Evolutionary conservation across 1,140 invertebrate genomes (phyloP), one percentile per base, ranked within the genome.

Genomic region (Orchesella cincta): DNA sequence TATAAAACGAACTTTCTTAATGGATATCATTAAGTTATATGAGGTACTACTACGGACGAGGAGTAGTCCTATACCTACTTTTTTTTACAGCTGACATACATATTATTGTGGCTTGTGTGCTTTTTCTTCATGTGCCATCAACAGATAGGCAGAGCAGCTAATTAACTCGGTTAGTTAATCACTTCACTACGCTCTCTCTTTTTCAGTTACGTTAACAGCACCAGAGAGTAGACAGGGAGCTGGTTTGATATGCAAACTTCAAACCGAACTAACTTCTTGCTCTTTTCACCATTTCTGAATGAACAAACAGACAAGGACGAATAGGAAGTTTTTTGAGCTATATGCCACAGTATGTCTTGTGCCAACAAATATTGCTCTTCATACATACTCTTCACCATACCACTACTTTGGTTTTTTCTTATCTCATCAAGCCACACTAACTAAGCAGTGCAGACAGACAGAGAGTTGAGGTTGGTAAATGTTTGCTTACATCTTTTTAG

Each of bases 161-260:
- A 67, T 67, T 67, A 67, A 67, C 26, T 67, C 28, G 31, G 62
- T 67, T 67, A 67, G 62, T 33, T 67, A 67, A 67, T 67, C 62
- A 67, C 62, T 67, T 67, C 8, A 12, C 8, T 67, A 67, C 26
- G 31, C 62, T 29, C 62, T 67, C 62, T 67, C 62, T 67, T 33
- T 67, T 67, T 67, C 23, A 46, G 39, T 67, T 46, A 57, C 54
- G 54, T 26, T 57, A 5, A 8, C 5, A 46, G 54, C n/a, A 57
- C 39, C 8, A 62, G 54, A 16, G 26, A 26, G 23, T 62, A 62
- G 16, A 12, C 39, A 8, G 39, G 20, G 39, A 20, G 39, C 39
- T 12, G 39, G 20, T 46, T 46, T 46, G 8, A 46, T 46, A 20
- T n/a, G n/a, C n/a, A n/a, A n/a, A n/a, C n/a, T n/a, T n/a, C n/a